Evolutionary conservation across 2,797 vertebrate genomes (phyloP).

Genomic region (Petrocephalus schoutedeni): DNA sequence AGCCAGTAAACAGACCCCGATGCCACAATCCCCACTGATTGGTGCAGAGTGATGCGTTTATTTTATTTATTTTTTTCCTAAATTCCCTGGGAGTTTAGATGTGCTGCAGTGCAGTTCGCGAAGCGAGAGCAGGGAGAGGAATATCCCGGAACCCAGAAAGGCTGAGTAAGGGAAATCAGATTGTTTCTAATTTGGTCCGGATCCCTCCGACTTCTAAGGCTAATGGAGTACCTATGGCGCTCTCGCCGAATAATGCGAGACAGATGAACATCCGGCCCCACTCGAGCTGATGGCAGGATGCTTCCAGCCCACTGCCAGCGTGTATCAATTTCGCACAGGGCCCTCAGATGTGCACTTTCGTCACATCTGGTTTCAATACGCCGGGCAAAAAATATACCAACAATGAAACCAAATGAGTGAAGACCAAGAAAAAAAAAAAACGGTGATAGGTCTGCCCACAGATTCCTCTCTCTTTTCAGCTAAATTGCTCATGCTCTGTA

Average conservation of each 20-base stretch:
- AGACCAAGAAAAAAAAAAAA: constrained; percentile 18
- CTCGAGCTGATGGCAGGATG: constrained; percentile 47
- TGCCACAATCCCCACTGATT: constrained; percentile 35
- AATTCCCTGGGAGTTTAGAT: constrained; percentile 33
- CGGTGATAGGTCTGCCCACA: constrained; percentile 14
- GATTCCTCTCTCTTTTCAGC: neutral
- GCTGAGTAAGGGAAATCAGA: constrained; percentile 34
- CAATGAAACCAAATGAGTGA: constrained; percentile 40
- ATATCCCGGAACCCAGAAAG: constrained; percentile 16
- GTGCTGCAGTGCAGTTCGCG: constrained; percentile 10
- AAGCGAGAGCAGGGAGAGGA: constrained; percentile 27
- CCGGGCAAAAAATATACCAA: constrained; percentile 39
- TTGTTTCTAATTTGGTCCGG: constrained; percentile 45
- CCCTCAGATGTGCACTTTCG: constrained; percentile 41
- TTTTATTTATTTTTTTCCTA: constrained; percentile 37
- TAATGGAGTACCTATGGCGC: constrained; percentile 43
- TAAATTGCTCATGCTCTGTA: constrained; percentile 34
- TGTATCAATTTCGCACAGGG: constrained; percentile 34
- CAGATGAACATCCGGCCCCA: constrained; percentile 53
- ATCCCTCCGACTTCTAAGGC: constrained; percentile 36
- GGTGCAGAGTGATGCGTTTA: constrained; percentile 33
- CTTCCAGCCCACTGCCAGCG: constrained; percentile 45
- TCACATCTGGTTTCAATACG: constrained; percentile 59
- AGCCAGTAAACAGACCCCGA: constrained; percentile 31
- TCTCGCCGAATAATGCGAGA: constrained; percentile 49